Base-by-base conservation (phyloP, 2,113 vertebrate species). In the Phyllostomus discolor region DNA sequence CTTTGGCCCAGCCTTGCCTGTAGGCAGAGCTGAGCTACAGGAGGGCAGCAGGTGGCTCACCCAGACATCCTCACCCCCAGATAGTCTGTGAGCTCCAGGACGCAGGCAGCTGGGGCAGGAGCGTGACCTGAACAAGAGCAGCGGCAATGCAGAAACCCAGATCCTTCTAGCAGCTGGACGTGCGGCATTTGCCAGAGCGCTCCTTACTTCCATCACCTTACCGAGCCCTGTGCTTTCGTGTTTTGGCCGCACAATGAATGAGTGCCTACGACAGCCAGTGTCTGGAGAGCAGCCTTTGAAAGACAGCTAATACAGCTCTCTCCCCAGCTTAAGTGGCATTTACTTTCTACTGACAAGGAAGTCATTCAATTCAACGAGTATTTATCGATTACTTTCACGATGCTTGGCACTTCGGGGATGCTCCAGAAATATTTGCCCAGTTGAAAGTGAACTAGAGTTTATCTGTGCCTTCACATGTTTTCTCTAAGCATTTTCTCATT, bases 381-480 rank as follows among this genome's bases (percentile, higher is more conserved):
- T 38, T 84, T 31, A 15, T 33, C n/a, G 62, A 33, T 92, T 33
- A 48, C 50, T 20, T 50, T 66, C 52, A 0, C 41, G n/a, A 15
- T 79, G 8, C 54, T 17, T 75, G 75, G 26, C 38, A 31, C 28
- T 48, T 72, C 26, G 15, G 43, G 46, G 75, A 46, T 66, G 64
- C 62, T 50, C 24, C 22, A 48, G 84, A 91, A n/a, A 22, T 75
- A 46, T 20, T 41, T 93, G 48, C 26, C 0, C 26, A 43, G n/a
- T 72, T 92, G 94, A 81, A 81, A 90, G 59, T 86, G 75, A 83
- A 10, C 92, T 80, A n/a, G 41, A 66, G 11, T 90, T 79, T 54
- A 14, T 52, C 57, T 59, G 67, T 82, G 59, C 41, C 43, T 41
- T 83, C 16, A 6, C 22, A 72, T 0, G 0, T 89, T 80, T 96